phyloP scores from a whole-genome alignment of 2,113 vertebrate genomes.

The Fregetta grallaria region DNA sequence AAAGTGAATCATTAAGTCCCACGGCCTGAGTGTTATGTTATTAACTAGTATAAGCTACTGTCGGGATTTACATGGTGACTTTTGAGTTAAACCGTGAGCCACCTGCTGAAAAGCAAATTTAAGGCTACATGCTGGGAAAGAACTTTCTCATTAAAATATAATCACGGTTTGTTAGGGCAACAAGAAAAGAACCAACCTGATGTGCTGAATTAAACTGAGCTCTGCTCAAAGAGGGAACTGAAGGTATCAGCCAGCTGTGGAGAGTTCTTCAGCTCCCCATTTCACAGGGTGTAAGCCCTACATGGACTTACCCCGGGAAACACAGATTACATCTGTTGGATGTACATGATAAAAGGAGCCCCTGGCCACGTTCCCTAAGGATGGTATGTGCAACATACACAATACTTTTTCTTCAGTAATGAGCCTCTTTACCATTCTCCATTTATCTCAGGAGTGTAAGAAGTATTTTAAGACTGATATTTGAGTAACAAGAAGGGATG shows the following conservation, averaged over 20 bases:
- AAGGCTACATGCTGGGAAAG: not conserved
- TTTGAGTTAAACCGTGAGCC: not conserved
- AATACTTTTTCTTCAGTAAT: not conserved
- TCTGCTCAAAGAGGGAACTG: not conserved
- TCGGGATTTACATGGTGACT: not conserved
- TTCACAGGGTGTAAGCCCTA: not conserved
- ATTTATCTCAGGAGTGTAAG: not conserved
- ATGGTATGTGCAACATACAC: not conserved
- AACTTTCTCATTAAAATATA: conserved; percentile 35
- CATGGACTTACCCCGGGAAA: not conserved
- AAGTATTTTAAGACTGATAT: not conserved
- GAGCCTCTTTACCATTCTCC: not conserved
- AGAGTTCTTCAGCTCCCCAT: not conserved
- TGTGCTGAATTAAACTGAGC: not conserved
- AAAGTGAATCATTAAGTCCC: conserved; percentile 27
- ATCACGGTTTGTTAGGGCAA: conserved; percentile 18
- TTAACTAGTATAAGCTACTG: not conserved
- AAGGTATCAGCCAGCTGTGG: not conserved
- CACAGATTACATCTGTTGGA: not conserved
- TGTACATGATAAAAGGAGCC: not conserved
- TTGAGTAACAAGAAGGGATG: not conserved
- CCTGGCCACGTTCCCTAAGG: not conserved
- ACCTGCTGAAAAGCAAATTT: conserved; percentile 45
- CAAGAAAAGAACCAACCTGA: not conserved
- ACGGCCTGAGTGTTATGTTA: not conserved